Evolutionary conservation across 1,140 invertebrate genomes (phyloP), one percentile per base, ranked within the genome.

Genomic region (Lasioglossum albipes): DNA sequence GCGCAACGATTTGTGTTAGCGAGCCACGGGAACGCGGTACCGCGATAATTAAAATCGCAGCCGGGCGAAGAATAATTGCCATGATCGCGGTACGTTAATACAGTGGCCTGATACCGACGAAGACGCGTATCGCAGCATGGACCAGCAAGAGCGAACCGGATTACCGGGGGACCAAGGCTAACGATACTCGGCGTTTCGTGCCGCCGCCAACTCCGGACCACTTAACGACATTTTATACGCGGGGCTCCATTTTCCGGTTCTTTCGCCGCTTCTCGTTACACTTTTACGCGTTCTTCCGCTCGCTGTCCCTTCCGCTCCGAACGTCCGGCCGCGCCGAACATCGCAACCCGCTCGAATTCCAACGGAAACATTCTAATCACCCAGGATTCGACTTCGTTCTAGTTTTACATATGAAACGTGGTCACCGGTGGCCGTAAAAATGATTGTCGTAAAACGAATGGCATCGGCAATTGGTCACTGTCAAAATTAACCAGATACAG

Each of bases 31-130:
- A 13, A 10, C 12, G 10, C 2, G 10, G 10, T 13, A 10, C 45
- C 42, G 20, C 66, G 71, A 75, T 74, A 84, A 83, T 84, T 79
- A 84, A 75, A 83, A 83, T 74, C 52, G 71, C 42, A 45, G n/a
- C 9, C 27, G 45, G 57, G 20, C 41, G 70, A 74, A 66, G 81
- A 83, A 61, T 84, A 84, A 83, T 84, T 79, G 75, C 49, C 42
- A 31, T 52, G 75, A 84, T 84, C 59, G 69, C 65, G 59, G 45
- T 16, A 65, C 54, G 62, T 77, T 77, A 81, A 81, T 68, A 57
- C 68, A 36, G 31, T 18, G n/a, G 41, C 36, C 57, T 36, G 36
- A 36, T 36, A 2, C 45, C 49, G 73, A 79, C 64, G 78, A 22
- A n/a, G 5, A 16, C 18, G 52, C n/a, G 57, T 45, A 67, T 45